Base-by-base conservation (phyloP, 2,888 invertebrate species). In the Phrixothrix hirtus region DNA sequence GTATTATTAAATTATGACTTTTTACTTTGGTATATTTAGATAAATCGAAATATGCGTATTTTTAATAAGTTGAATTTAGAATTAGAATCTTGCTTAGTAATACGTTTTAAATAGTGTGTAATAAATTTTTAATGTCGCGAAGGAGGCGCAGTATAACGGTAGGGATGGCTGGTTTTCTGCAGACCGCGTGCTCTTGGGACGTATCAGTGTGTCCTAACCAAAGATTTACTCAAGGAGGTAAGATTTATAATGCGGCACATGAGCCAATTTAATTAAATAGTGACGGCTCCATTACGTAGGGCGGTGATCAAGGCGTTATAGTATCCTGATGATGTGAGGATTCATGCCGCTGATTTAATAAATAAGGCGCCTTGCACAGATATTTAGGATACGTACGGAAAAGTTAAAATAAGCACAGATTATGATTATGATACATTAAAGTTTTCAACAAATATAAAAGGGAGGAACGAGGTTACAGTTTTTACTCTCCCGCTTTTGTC, bases 351-450 rank as follows among this genome's bases (percentile, higher is more conserved):
- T 59, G 59, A 57, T 59, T 59, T 59, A 59, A 59, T 57, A 59
- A 59, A n/a, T n/a, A n/a, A n/a, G n/a, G n/a, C n/a, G n/a, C n/a
- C n/a, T n/a, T n/a, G n/a, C 55, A 52, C 52, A 55, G 59, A 59
- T 57, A 57, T 57, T 57, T 55, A 57, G 43, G 49, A 15, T 35
- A 38, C 44, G 34, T 39, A 51, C 47, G 53, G 47, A 50, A 58
- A 63, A 65, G 62, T 66, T 65, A 61, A 64, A 68, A 65, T 62
- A 65, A 65, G 63, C 66, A 56, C 60, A 64, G 67, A 68, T 70
- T 69, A 69, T 65, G 66, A 68, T 69, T 69, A 69, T 67, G 70
- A 67, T 65, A 61, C 60, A 61, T 61, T 63, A 62, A 60, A 57
- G 61, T 57, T 57, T 60, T 58, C 55, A 45, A 50, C 46, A 51